Evolutionary conservation across 2,888 invertebrate genomes (phyloP).

Genomic region (Sicus ferrugineus): DNA sequence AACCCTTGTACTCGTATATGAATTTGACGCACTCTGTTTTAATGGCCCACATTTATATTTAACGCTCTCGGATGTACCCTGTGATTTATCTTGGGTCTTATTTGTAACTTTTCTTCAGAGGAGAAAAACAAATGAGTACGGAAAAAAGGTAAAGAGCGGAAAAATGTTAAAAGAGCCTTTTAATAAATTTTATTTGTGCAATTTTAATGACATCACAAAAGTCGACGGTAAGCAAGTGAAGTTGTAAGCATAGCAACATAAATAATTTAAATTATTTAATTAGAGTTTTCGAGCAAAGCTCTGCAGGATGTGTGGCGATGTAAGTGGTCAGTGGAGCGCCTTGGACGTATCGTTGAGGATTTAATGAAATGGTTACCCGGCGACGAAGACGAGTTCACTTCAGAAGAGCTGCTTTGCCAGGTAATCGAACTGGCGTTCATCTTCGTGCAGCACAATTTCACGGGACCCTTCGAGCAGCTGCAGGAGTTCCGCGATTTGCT

Average conservation of each 20-base stretch:
- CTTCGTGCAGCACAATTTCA: conserved; percentile 85
- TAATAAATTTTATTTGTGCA: conserved; percentile 52
- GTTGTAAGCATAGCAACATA: not conserved
- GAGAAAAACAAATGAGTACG: too few species aligned
- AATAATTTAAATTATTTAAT: not conserved
- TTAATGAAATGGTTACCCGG: not conserved
- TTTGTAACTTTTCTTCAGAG: too few species aligned
- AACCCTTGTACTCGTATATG: too few species aligned
- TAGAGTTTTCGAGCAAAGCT: conserved; percentile 49
- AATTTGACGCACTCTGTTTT: too few species aligned
- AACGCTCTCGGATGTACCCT: not conserved
- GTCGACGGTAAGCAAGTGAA: conserved; percentile 42
- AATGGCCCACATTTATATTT: not conserved
- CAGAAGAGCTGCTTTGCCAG: conserved; percentile 49
- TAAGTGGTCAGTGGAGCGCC: conserved; percentile 48
- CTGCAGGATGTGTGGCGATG: conserved; percentile 52
- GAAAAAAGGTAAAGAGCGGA: too few species aligned
- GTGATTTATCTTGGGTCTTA: too few species aligned
- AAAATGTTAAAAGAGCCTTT: conserved; percentile 42
- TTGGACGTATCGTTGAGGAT: conserved; percentile 44
- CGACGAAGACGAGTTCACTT: not conserved
- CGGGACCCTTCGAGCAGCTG: conserved; percentile 69
- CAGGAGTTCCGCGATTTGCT: conserved; percentile 42
- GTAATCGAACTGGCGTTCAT: conserved; percentile 74
- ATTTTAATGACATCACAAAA: conserved; percentile 52